Percentiles rank a stretch among this genome's conserved stretches.
Evolutionary conservation across 2,797 vertebrate genomes (phyloP).

Genomic region (Urosaurus nigricauda): DNA sequence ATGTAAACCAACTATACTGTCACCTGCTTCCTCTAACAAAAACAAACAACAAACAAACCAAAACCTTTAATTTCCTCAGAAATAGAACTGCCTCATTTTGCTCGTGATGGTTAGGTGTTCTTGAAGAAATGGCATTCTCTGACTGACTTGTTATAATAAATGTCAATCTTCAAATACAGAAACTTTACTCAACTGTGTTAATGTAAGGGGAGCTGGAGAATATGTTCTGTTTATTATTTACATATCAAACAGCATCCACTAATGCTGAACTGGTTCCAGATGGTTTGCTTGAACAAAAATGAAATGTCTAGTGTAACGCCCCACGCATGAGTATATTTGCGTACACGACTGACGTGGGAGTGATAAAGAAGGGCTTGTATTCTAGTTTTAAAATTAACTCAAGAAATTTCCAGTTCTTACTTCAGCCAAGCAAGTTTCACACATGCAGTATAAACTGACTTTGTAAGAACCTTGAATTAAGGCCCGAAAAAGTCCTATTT

Average conservation of each 20-base stretch:
- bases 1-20: neutral
- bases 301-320: conserved; percentile 33
- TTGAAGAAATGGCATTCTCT: neutral
- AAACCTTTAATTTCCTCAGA: neutral
- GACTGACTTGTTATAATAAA: conserved; percentile 1
- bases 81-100: neutral
- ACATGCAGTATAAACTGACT: conserved; percentile 52
- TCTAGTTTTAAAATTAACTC: conserved; percentile 55
- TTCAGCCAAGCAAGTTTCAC: conserved; percentile 49
- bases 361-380: conserved; percentile 38
- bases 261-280: conserved; percentile 49
- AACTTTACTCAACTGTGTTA: conserved; percentile 20
- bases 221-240: conserved; percentile 56
- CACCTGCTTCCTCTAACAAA: neutral
- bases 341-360: conserved; percentile 40
- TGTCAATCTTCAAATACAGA: neutral
- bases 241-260: conserved; percentile 54
- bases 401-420: conserved; percentile 49
- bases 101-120: neutral
- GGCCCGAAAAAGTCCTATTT: neutral
- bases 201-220: conserved; percentile 36
- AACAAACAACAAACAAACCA: neutral
- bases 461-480: conserved; percentile 51
- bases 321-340: conserved; percentile 51
- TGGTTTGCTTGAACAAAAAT: conserved; percentile 47